Evolutionary conservation across 1,140 invertebrate genomes (phyloP).

Genomic region (Drosophila nebulosa): DNA sequence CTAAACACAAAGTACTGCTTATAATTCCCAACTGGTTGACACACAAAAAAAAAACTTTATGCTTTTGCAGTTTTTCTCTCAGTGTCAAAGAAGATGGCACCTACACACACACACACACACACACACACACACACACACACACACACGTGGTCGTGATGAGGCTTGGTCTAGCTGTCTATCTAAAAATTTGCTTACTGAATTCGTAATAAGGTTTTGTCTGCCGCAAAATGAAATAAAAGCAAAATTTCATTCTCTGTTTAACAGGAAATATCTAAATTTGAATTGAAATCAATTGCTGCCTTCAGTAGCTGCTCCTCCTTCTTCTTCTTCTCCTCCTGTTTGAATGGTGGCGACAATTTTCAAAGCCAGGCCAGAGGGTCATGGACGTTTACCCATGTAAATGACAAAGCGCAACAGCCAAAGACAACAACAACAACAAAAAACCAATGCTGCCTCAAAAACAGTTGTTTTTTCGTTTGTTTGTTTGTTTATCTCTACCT

Average conservation of each 20-base stretch:
- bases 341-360: conserved; percentile 25
- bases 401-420: conserved; percentile 50
- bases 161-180: conserved; percentile 5
- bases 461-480: conserved; percentile 32
- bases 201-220: conserved; percentile 29
- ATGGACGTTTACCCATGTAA: conserved; percentile 75
- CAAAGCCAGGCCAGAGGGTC: conserved; percentile 69
- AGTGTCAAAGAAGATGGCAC: conserved; percentile 2
- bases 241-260: conserved; percentile 17
- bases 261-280: conserved; percentile 47
- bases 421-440: conserved; percentile 7
- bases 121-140: background rate
- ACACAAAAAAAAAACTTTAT: background rate
- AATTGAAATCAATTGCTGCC: conserved; percentile 41
- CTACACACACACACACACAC: conserved; percentile 14
- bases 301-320: conserved; percentile 15
- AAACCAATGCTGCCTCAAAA: conserved; percentile 18
- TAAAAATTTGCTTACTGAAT: conserved; percentile 27
- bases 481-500: conserved; percentile 30
- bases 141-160: conserved; percentile 11
- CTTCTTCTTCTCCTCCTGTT: background rate
- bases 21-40: no score
- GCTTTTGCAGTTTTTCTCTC: background rate
- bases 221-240: background rate
- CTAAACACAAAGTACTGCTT: no score